Base-by-base conservation (phyloP, 2,888 invertebrate species). In the Mystacides longicornis region DNA sequence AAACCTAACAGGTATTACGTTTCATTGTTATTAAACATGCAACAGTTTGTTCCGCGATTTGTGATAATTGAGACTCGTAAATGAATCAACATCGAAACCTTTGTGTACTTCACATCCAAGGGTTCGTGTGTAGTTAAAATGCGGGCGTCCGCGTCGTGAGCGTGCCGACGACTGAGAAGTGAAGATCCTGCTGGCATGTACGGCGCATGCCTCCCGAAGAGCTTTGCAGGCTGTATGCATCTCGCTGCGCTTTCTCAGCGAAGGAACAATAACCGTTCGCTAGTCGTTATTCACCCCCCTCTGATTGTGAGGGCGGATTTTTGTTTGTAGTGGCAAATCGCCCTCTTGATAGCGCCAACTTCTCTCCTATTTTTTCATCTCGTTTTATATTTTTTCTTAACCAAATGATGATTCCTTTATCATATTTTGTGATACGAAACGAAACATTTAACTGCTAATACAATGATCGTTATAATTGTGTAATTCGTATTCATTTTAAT, bases 161-260 rank as follows among this genome's bases (percentile, higher is more conserved):
- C 42, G 53, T 53, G 45, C 57, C 50, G 57, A 53, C 57, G 54
- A 37, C 51, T 31, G 37, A 37, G 37, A 37, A 57, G 53, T 53
- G 54, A 48, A 47, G 54, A 50, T 45, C 46, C 53, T 51, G 21
- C 43, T 20, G 31, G 52, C 23, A 23, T 47, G 22, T 19, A 20
- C 21, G 7, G 53, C 57, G 57, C 57, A 37, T 43, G 51, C 51
- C 46, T 45, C 49, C 20, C 22, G 21, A 48, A 23, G 42, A 45
- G 51, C 42, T 50, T 16, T 20, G 49, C 52, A 27, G 52, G 56
- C 56, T 52, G 23, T 33, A 50, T 54, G 57, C 57, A 57, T 51
- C 54, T 51, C 51, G 53, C 42, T 57, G 57, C 57, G 57, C 57
- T 57, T 57, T 57, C 54, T 43, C 23, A 48, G 50, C 47, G 47